phyloP scores from a whole-genome alignment of 1,140 invertebrate genomes.

The Drosophila setifemur region DNA sequence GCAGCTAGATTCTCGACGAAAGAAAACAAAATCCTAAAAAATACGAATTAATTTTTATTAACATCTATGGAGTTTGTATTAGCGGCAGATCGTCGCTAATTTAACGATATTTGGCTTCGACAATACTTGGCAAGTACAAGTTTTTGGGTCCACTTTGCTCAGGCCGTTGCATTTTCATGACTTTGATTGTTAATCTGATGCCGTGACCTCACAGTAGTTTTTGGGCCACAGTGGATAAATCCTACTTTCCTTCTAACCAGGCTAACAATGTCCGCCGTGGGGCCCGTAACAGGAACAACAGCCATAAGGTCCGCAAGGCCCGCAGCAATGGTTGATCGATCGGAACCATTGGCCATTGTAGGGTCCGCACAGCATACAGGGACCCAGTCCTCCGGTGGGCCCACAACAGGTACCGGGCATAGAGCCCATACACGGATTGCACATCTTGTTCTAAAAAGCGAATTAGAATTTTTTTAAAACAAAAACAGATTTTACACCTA shows the following conservation, averaged over 20 bases:
- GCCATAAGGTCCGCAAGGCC: slow-evolving; percentile 63
- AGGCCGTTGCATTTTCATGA: too few species aligned
- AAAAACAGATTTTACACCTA: slow-evolving; percentile 12
- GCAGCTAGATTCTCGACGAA: neutral
- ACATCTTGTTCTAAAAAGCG: slow-evolving; percentile 29
- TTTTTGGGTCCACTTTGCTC: neutral
- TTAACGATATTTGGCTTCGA: neutral
- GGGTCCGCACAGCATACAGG: slow-evolving; percentile 61
- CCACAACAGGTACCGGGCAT: slow-evolving; percentile 70
- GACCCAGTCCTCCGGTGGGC: slow-evolving; percentile 61
- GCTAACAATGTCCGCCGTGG: slow-evolving; percentile 57
- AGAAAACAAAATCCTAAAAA: neutral
- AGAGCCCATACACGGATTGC: slow-evolving; percentile 57
- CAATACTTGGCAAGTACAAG: neutral
- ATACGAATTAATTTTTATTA: slow-evolving; percentile 21
- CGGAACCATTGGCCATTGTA: slow-evolving; percentile 66
- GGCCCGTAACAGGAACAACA: slow-evolving; percentile 67
- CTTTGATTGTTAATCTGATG: neutral
- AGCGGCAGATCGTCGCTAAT: neutral
- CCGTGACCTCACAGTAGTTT: neutral
- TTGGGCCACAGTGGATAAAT: slow-evolving; percentile 5
- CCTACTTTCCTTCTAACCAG: slow-evolving; percentile 64
- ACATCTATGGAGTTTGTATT: neutral
- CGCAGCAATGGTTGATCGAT: slow-evolving; percentile 62
- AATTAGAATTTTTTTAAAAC: neutral